These are phyloP conservation scores for Delphinus delphis DNA, from an alignment of 2,113 vertebrate genomes.

Conservation along the genomic window DNA sequence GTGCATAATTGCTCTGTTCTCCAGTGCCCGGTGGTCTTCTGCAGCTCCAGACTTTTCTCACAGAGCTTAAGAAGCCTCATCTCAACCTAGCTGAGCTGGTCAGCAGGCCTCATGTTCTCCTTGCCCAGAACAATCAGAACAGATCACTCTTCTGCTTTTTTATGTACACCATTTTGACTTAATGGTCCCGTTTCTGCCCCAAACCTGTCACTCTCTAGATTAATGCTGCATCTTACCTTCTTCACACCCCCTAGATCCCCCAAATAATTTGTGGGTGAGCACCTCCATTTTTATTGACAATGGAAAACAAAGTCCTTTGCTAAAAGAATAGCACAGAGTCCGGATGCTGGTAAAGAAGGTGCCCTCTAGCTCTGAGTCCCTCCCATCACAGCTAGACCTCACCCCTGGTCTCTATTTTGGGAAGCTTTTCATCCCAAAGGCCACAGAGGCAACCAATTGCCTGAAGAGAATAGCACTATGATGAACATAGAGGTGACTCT, in stretches of 20 bases:
- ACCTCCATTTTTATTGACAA: background rate
- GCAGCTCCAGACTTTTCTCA: background rate
- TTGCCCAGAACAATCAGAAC: background rate
- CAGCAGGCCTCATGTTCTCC: background rate
- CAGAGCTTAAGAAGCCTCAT: background rate
- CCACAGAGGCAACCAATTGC: background rate
- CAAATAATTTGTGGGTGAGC: background rate
- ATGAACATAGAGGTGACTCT: background rate
- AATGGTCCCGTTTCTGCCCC: background rate
- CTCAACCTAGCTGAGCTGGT: background rate
- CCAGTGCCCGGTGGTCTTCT: background rate
- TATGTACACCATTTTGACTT: background rate
- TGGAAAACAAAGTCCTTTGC: background rate
- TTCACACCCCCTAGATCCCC: background rate
- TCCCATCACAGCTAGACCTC: background rate
- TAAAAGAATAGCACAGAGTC: background rate
- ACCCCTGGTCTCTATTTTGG: background rate
- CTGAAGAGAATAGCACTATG: background rate
- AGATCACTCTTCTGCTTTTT: background rate
- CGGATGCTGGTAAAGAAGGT: background rate
- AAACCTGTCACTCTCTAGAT: background rate
- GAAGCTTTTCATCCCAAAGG: conserved; percentile 11
- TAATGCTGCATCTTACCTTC: background rate
- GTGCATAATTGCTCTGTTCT: background rate
- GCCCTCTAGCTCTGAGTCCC: background rate